Evolutionary conservation across 2,113 vertebrate genomes (phyloP), one percentile per base, ranked within the genome.

Genomic region (Leptocoma aspasia): DNA sequence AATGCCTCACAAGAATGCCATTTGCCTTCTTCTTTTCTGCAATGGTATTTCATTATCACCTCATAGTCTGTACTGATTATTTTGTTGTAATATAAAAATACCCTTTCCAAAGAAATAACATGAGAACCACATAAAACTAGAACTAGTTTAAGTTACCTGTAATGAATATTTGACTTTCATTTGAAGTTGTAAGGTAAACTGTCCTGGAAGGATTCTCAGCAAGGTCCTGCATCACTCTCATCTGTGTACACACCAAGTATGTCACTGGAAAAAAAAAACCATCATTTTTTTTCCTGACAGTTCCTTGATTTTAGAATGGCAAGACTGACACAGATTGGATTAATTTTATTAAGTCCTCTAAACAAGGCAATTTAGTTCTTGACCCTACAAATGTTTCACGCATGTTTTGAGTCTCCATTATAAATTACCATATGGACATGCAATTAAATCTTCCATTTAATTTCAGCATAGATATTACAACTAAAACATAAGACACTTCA

Each of bases 231-330:
- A 98, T 98, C 86, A 99, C 98, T 86, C 98, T 98, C 99, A 99
- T 99, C 94, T 99, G 99, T 68, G 99, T 99, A 96, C 99, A 99
- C 70, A 99, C 98, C 83, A 99, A 94, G 95, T 98, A 98, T 4
- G 97, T 96, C 97, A 98, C 98, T 98, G 85, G 23, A 33, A n/a
- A 78, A 94, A 97, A 96, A 92, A 77, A 61, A 85, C n/a, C n/a
- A 65, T 68, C 4, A n/a, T 7, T 19, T 77, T 94, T 91, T 70
- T 76, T 53, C 60, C n/a, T 60, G 42, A 20, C 54, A 66, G 54
- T 50, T 76, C 45, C 85, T 3, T 59, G 27, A 56, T 66, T 79
- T 69, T 84, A 90, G 31, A 71, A 61, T 49, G 69, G 64, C 47
- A 86, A 65, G 41, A 72, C 24, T 90, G 41, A 82, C 19, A 42